These are phyloP conservation scores for Tympanuchus pallidicinctus DNA, from an alignment of 2,113 vertebrate genomes.

Conservation along the genomic window DNA sequence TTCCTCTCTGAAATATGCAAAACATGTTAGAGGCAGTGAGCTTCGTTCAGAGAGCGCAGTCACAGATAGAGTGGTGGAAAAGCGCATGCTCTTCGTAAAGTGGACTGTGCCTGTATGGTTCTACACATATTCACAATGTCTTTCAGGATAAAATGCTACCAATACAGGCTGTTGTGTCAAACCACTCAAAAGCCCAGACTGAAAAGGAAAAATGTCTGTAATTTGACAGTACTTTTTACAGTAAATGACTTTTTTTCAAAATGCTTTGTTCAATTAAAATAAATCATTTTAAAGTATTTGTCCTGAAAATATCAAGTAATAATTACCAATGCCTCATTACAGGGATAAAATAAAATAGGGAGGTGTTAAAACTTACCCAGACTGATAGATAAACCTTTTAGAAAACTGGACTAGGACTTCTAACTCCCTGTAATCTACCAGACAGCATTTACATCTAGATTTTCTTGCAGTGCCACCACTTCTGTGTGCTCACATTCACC, in stretches of 20 bases:
- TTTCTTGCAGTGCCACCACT: background rate
- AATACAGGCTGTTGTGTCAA: background rate
- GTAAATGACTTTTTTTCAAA: background rate
- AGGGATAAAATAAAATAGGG: background rate
- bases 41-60: background rate
- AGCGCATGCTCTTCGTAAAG: background rate
- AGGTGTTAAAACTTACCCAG: background rate
- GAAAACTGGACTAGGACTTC: background rate
- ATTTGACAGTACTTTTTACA: background rate
- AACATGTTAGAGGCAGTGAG: background rate
- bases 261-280: background rate
- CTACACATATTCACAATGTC: background rate
- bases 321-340: background rate
- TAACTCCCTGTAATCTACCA: background rate
- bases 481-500: background rate
- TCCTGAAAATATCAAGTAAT: background rate
- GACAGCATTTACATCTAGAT: background rate
- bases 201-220: background rate
- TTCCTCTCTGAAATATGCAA: background rate
- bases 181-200: background rate
- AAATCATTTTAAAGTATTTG: background rate
- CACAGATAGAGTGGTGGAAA: background rate
- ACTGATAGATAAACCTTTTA: background rate
- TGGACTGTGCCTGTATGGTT: accelerated
- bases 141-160: background rate